Conservation (phyloP, 1,140 invertebrate genomes). For the Drosophila prosaltans region DNA sequence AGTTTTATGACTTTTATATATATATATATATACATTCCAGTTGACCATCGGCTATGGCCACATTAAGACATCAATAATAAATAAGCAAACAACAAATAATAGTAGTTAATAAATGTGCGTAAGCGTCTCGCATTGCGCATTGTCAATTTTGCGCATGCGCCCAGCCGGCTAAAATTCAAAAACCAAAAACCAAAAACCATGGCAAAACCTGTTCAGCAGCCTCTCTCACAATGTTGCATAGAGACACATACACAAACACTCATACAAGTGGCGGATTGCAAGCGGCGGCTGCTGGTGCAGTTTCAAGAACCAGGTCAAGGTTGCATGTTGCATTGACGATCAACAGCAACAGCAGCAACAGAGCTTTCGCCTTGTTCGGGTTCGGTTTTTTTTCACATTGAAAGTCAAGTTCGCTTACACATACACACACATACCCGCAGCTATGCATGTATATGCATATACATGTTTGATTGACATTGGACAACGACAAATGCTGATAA, state of each 20-base stretch:
- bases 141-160: slow-evolving; percentile 70
- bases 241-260: slow-evolving; percentile 15
- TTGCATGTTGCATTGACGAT: slow-evolving; percentile 38
- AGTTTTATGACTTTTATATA: slow-evolving; percentile 26
- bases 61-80: slow-evolving; percentile 76
- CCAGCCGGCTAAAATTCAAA: slow-evolving; percentile 42
- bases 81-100: slow-evolving; percentile 37
- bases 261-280: slow-evolving; percentile 47
- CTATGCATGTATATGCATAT: neutral
- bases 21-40: slow-evolving; percentile 40
- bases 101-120: slow-evolving; percentile 32
- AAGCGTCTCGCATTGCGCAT: slow-evolving; percentile 26
- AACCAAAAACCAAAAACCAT: slow-evolving; percentile 18
- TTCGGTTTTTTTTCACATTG: slow-evolving; percentile 55
- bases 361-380: slow-evolving; percentile 74
- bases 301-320: slow-evolving; percentile 13
- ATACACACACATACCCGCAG: slow-evolving; percentile 42
- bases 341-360: slow-evolving; percentile 40
- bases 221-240: slow-evolving; percentile 66
- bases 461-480: slow-evolving; percentile 56
- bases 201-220: slow-evolving; percentile 67
- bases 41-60: slow-evolving; percentile 68
- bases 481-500: slow-evolving; percentile 22
- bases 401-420: slow-evolving; percentile 79
- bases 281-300: slow-evolving; percentile 54